Evolutionary conservation across 2,797 vertebrate species (phyloP).

Genomic region (Coregonus ussuriensis): DNA sequence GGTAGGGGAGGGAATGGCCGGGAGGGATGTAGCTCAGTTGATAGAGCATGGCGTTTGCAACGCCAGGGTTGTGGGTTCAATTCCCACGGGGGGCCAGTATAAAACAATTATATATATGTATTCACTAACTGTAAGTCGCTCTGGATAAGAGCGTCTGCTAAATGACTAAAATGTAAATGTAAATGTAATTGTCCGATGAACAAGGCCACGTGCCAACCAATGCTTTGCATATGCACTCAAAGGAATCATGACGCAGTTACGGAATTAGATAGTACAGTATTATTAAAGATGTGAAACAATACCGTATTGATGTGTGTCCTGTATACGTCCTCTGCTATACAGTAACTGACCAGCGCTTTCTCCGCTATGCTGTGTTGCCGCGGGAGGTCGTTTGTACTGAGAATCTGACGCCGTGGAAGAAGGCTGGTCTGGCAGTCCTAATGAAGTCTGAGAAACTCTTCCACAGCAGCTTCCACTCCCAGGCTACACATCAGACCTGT

Average conservation of each 20-base stretch:
- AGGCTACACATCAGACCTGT: constrained; percentile 93
- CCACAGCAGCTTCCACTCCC: constrained; percentile 95
- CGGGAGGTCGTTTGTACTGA: constrained; percentile 68
- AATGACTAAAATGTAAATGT: no score
- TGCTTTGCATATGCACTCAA: no score
- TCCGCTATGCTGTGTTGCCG: constrained; percentile 92
- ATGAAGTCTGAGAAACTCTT: constrained; percentile 95
- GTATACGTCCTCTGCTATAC: background rate
- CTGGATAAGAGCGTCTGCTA: no score
- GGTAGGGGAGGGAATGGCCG: no score
- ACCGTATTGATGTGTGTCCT: background rate
- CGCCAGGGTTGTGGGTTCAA: no score
- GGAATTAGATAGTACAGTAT: background rate
- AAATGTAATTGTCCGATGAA: no score
- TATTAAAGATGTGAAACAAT: background rate
- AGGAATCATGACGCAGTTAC: background rate
- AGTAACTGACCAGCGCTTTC: constrained; percentile 89
- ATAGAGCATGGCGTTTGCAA: no score
- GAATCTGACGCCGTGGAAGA: constrained; percentile 98
- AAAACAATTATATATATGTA: no score
- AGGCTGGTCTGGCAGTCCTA: constrained; percentile 94
- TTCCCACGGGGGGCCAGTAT: no score
- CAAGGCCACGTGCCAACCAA: no score
- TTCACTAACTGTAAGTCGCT: no score
- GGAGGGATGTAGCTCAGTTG: no score